Evolutionary conservation across 2,888 invertebrate species (phyloP).

Genomic region (Eustalomyia histrio): DNA sequence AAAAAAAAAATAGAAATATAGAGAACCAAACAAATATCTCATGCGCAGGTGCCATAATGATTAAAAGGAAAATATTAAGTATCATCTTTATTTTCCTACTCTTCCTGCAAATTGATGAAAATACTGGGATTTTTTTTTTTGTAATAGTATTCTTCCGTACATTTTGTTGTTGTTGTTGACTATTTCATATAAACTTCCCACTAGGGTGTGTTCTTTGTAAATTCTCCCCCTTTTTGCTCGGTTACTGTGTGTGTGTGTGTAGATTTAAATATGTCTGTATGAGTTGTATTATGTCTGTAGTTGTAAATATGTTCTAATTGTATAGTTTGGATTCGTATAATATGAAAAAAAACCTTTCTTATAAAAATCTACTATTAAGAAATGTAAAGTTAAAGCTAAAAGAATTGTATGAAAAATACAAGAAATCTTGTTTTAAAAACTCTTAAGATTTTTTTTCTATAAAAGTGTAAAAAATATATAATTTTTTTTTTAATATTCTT

Average conservation of each 20-base stretch:
- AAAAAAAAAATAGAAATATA: background rate
- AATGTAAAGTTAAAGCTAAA: slow-evolving; percentile 28
- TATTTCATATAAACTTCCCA: slow-evolving; percentile 48
- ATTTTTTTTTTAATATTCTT: slow-evolving; percentile 23
- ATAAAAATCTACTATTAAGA: slow-evolving; percentile 22
- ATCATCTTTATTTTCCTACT: background rate
- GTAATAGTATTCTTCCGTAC: background rate
- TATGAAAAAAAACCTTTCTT: slow-evolving; percentile 7
- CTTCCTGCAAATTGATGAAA: slow-evolving; percentile 31
- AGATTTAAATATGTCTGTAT: background rate
- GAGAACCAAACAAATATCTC: background rate
- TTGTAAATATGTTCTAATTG: slow-evolving; percentile 1
- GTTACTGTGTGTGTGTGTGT: background rate
- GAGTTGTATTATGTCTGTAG: background rate
- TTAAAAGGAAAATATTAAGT: background rate
- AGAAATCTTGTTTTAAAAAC: slow-evolving; percentile 33
- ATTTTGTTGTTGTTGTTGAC: slow-evolving; percentile 13
- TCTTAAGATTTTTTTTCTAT: slow-evolving; percentile 12
- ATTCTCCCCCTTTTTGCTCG: slow-evolving; percentile 32
- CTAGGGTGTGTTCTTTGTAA: slow-evolving; percentile 64
- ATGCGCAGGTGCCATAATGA: background rate
- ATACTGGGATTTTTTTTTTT: slow-evolving; percentile 59
- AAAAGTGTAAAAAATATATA: background rate
- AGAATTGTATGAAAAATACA: background rate
- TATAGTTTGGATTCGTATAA: background rate